These are phyloP conservation scores for Ashinkailepas kermadecensis DNA, from an alignment of 2,888 invertebrate genomes.

Conservation along the genomic window DNA sequence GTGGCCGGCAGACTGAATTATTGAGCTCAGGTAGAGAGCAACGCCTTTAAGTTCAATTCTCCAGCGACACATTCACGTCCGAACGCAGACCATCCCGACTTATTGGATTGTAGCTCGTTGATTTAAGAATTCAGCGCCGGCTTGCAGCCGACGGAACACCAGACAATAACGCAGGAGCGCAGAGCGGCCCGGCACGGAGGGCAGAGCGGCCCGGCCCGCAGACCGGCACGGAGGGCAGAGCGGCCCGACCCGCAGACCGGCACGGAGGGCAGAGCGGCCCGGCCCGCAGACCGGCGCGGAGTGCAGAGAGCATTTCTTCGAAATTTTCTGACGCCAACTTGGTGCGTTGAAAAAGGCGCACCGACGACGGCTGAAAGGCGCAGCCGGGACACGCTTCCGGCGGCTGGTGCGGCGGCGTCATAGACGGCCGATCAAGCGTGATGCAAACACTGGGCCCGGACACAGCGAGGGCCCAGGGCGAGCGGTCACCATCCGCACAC, in stretches of 20 bases:
- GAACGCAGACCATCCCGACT: neutral
- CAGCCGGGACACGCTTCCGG: neutral
- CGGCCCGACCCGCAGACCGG: too few species aligned
- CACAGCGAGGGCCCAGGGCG: neutral
- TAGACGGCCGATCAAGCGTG: neutral
- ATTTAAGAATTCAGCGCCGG: neutral
- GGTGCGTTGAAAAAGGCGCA: neutral
- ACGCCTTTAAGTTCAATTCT: neutral
- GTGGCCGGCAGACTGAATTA: neutral
- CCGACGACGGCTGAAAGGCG: neutral
- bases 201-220: too few species aligned
- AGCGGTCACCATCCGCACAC: neutral
- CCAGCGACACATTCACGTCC: neutral
- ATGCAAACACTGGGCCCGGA: neutral
- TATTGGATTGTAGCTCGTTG: conserved; percentile 12
- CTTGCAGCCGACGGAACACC: neutral
- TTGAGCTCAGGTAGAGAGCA: neutral
- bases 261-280: too few species aligned
- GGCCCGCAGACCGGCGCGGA: too few species aligned
- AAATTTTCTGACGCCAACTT: too few species aligned
- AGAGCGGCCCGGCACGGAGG: too few species aligned
- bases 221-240: too few species aligned
- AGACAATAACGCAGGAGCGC: neutral
- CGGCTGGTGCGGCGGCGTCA: neutral
- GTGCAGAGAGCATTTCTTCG: too few species aligned